Evolutionary conservation across 2,113 vertebrate genomes (phyloP).

Genomic region (Phylloscopus whistleri): DNA sequence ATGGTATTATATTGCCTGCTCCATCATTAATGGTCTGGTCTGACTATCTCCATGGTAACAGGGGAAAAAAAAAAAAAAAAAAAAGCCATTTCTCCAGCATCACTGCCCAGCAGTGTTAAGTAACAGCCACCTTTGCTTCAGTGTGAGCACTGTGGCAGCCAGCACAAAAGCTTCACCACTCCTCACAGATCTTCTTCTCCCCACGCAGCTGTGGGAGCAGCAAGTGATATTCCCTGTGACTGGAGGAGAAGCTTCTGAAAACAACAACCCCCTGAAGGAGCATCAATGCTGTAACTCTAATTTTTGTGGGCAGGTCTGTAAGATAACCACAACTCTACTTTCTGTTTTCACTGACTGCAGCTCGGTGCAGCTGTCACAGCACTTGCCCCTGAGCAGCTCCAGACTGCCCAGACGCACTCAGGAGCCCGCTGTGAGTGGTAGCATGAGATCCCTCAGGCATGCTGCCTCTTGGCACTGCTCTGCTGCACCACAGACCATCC

Average conservation of each 20-base stretch:
- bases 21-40: not conserved
- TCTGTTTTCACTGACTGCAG: not conserved
- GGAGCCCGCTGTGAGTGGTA: too few species aligned
- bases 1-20: not conserved
- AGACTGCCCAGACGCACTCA: rapidly evolving
- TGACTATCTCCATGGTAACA: conserved; percentile 43
- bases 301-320: not conserved
- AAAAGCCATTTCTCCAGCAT: not conserved
- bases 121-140: not conserved
- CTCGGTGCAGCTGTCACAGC: not conserved
- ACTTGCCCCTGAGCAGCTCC: not conserved
- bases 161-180: not conserved
- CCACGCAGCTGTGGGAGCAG: rapidly evolving
- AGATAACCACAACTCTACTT: not conserved
- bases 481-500: not conserved
- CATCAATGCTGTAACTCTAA: rapidly evolving
- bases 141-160: not conserved
- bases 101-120: not conserved
- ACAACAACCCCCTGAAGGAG: not conserved
- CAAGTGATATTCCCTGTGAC: rapidly evolving
- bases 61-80: not conserved
- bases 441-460: rapidly evolving
- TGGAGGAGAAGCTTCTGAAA: not conserved
- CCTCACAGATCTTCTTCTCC: not conserved
- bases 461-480: not conserved